Conservation (phyloP, 2,797 vertebrate species). For the Manis crassicaudata region DNA sequence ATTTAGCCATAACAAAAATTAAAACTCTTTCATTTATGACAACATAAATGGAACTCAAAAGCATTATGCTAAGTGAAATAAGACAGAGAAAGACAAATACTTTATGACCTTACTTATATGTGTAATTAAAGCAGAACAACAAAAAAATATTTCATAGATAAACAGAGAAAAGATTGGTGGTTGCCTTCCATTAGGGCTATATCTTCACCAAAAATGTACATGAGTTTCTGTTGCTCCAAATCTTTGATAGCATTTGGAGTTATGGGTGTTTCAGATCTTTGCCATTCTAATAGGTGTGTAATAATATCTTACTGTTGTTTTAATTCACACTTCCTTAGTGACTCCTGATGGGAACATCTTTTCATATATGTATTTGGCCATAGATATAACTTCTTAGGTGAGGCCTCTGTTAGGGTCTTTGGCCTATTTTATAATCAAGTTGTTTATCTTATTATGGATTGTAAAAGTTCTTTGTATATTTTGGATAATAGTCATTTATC, state of each 20-base stretch:
- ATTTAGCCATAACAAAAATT: too few relatives aligned
- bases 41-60: too few relatives aligned
- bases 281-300: neutral
- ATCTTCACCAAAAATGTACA: neutral
- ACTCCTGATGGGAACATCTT: neutral
- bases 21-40: too few relatives aligned
- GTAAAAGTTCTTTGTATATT: neutral
- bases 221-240: neutral
- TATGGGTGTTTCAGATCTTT: neutral
- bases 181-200: neutral
- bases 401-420: neutral
- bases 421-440: neutral
- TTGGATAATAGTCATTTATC: neutral
- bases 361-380: neutral
- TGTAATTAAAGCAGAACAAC: too few relatives aligned
- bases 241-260: neutral
- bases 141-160: too few relatives aligned
- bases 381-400: neutral
- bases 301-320: neutral
- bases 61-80: too few relatives aligned
- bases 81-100: too few relatives aligned
- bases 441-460: neutral
- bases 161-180: too few relatives aligned
- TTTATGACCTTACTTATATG: too few relatives aligned
- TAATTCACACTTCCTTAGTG: neutral